Evolutionary conservation across 2,797 vertebrate species (phyloP).

Genomic region (Leucoraja ocellata): DNA sequence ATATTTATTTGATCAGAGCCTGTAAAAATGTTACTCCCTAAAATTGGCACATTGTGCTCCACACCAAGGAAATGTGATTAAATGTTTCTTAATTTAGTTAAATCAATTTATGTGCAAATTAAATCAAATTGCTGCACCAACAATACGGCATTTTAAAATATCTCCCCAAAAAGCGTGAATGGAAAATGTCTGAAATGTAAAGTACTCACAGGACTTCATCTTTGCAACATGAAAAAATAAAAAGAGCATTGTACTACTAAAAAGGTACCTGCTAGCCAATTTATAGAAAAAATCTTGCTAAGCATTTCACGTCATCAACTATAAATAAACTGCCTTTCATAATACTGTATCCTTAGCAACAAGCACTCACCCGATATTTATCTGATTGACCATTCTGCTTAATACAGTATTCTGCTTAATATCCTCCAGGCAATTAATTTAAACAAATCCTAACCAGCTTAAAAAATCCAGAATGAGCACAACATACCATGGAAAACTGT

Average conservation of each 20-base stretch:
- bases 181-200: neutral
- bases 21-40: neutral
- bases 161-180: neutral
- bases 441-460: neutral
- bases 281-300: neutral
- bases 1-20: neutral
- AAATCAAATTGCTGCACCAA: neutral
- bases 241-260: neutral
- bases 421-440: neutral
- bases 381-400: neutral
- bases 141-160: neutral
- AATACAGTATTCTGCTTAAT: neutral
- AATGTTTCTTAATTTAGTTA: conserved; percentile 8
- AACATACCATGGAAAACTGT: neutral
- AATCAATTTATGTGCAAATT: neutral
- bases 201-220: neutral
- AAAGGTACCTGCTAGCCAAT: neutral
- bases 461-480: neutral
- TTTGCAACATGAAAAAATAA: neutral
- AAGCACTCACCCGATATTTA: neutral
- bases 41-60: neutral
- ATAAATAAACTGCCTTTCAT: neutral
- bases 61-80: neutral
- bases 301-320: neutral
- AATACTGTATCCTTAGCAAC: neutral